Base-by-base conservation (phyloP, 35 echinoderm and acorn worm genomes). In the Stichopus chloronotus region DNA sequence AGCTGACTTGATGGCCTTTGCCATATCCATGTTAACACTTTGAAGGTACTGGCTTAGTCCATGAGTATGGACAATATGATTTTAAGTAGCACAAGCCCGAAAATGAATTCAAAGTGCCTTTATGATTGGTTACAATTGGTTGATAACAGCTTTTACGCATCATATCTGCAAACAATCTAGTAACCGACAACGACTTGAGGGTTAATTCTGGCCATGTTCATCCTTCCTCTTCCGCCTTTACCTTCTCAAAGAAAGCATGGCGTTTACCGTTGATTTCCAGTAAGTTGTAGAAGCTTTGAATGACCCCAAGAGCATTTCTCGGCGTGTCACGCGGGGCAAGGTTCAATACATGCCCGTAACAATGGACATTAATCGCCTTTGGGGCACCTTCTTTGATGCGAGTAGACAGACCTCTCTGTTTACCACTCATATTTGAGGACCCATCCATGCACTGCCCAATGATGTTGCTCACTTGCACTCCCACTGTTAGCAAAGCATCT, bases 51-150 rank as follows among this genome's bases (percentile, higher is more conserved):
- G 72, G 5, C 72, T 76, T 76, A 76, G 72, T 76, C 72, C 72
- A 77, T 77, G 72, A 77, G 72, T 77, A 77, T 77, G 72, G 72
- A 77, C 72, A 77, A 77, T 77, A 77, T 71, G 65, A 71, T 4
- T 71, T 4, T 71, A 71, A 71, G 65, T 71, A 71, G 65, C 65
- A 71, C 65, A 77, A 77, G 72, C 72, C 72, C 72, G 72, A 77
- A 77, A 77, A 77, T 77, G 7, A 77, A 77, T 77, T 77, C 72
- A 77, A 77, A 77, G 72, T 77, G 72, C 72, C 72, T 77, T 77
- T 8, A 77, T 77, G 72, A 77, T 77, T 77, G 72, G 9, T 77
- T 4, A 77, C 72, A 77, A 77, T 77, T 77, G 72, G 72, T 77
- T 77, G 72, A 77, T 77, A 5, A 77, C 72, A 77, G 72, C 72